Percentiles rank a stretch among this genome's conserved stretches.
phyloP scores from a whole-genome alignment of 1,140 invertebrate species.

The Manduca sexta region DNA sequence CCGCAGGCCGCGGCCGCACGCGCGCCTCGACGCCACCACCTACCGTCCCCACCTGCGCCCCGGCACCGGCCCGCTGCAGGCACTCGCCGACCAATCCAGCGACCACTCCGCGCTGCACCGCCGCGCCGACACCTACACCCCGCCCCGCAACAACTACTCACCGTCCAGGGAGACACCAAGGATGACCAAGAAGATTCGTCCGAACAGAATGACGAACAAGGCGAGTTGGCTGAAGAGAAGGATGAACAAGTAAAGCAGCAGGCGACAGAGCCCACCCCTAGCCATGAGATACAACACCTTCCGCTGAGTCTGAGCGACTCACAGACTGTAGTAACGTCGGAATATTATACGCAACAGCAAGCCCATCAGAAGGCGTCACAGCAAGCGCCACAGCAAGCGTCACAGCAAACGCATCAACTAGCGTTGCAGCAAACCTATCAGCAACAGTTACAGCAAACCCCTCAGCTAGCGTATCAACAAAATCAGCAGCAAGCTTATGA shows the following conservation, averaged over 20 bases:
- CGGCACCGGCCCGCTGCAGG: conserved; percentile 38
- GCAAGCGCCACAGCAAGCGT: conserved; percentile 5
- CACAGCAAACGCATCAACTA: conserved; percentile 7
- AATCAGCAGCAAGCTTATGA: conserved; percentile 2
- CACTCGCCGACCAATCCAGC: conserved; percentile 29
- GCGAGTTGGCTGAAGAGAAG: too few relatives aligned
- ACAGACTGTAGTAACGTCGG: not conserved
- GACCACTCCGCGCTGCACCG: conserved; percentile 49
- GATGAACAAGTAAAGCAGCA: too few relatives aligned
- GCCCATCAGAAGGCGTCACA: conserved; percentile 3
- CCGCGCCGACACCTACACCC: conserved; percentile 42
- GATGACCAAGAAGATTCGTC: not conserved
- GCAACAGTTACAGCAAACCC: conserved; percentile 5
- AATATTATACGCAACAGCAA: too few relatives aligned
- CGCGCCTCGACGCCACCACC: conserved; percentile 57
- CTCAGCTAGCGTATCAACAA: too few relatives aligned
- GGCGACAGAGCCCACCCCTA: too few relatives aligned
- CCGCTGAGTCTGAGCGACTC: too few relatives aligned
- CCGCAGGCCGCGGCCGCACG: conserved; percentile 37
- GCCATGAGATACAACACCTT: too few relatives aligned
- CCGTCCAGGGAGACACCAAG: not conserved
- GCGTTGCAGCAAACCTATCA: conserved; percentile 31
- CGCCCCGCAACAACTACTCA: conserved; percentile 34
- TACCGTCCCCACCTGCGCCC: conserved; percentile 53
- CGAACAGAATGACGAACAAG: too few relatives aligned